Base-by-base conservation (phyloP, 2,888 invertebrate species). In the Sesia bembeciformis region DNA sequence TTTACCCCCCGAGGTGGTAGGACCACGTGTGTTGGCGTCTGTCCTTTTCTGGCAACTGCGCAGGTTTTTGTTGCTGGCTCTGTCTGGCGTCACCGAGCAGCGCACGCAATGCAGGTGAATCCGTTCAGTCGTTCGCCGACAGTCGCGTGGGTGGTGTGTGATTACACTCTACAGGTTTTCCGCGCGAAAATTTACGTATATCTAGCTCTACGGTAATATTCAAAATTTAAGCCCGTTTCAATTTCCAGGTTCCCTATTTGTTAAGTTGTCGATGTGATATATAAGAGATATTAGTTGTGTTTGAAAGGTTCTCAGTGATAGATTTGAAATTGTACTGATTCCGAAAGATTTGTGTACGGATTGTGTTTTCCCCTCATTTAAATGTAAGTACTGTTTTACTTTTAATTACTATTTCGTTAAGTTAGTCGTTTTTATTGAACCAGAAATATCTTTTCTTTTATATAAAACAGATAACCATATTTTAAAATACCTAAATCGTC, bases 21-120 rank as follows among this genome's bases (percentile, higher is more conserved):
- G 73, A 84, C 78, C 88, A 89, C 88, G 88, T 88, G 88, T 83
- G 78, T 69, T 54, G 67, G 51, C 53, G 51, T 57, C 66, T 56
- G 39, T 81, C 81, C 70, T 72, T 57, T 51, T 84, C 73, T 58
- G 40, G 46, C 70, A 1, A 54, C n/a, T 3, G 39, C 4, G 53
- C 52, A 52, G 52, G 55, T 8, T 52, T 43, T 61, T 71, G 57
- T 56, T 39, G 56, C 64, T 56, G 57, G 79, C 80, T 70, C 74
- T 58, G 51, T 83, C 70, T 55, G 51, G 54, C 72, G 62, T 61
- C 69, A 69, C 70, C 78, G 81, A 82, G 71, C 80, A 83, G 84
- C 88, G 84, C 85, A 85, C 88, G 88, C 87, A 88, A 79, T 88
- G 88, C 88, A 88, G 88, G 88, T 88, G 84, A 83, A 77, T 72